phyloP scores from a whole-genome alignment of 2,113 vertebrate species.

The Clarias gariepinus region DNA sequence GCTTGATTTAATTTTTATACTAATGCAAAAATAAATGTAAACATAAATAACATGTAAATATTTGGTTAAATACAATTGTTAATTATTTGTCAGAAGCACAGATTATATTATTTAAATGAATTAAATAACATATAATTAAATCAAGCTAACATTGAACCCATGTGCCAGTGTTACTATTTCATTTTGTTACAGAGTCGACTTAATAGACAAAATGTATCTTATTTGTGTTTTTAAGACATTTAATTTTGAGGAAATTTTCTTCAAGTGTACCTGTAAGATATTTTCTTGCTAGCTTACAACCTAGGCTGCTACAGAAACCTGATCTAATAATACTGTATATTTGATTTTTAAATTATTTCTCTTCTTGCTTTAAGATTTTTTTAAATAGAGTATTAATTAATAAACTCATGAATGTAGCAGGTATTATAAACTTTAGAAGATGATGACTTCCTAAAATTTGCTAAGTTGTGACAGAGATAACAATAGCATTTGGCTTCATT shows the following conservation, averaged over 20 bases:
- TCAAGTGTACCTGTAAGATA: not conserved
- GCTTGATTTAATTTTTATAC: not conserved
- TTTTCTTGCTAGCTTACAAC: not conserved
- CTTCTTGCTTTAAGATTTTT: not conserved
- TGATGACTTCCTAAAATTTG: not conserved
- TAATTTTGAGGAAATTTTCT: not conserved
- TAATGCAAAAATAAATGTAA: not conserved
- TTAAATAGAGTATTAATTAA: not conserved
- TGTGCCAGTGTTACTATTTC: not conserved
- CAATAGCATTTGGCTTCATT: not conserved
- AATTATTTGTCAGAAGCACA: not conserved
- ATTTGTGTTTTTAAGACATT: not conserved
- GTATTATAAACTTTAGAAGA: not conserved
- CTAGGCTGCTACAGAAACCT: not conserved
- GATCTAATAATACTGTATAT: not conserved
- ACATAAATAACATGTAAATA: not conserved
- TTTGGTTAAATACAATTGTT: not conserved
- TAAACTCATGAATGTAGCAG: not conserved
- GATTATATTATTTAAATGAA: not conserved
- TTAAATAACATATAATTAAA: not conserved
- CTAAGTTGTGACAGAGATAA: not conserved
- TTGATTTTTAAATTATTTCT: not conserved
- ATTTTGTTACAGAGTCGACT: not conserved
- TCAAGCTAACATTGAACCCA: not conserved
- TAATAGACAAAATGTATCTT: not conserved